Evolutionary conservation across 1,140 invertebrate species (phyloP).

Genomic region (Drosophila albomicans): DNA sequence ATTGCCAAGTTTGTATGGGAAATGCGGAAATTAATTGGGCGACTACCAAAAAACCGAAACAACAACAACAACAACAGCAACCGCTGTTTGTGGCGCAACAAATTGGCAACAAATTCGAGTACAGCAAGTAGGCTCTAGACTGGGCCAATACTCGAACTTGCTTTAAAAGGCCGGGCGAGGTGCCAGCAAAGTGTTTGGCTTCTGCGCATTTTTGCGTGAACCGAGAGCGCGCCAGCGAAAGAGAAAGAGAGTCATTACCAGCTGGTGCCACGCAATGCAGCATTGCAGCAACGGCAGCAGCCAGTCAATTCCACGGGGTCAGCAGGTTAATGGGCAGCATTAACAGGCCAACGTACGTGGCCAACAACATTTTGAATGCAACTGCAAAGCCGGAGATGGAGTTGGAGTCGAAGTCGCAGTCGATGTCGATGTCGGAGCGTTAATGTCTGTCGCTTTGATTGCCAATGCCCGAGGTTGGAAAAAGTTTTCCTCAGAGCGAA

Average conservation of each 20-base stretch:
- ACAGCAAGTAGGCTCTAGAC: slow-evolving; percentile 28
- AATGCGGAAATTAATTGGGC: slow-evolving; percentile 82
- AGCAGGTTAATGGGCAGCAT: slow-evolving; percentile 80
- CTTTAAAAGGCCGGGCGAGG: slow-evolving; percentile 44
- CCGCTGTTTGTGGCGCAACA: slow-evolving; percentile 61
- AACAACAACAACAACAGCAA: slow-evolving; percentile 3
- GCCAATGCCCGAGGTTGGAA: slow-evolving; percentile 49
- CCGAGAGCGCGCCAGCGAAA: slow-evolving; percentile 28
- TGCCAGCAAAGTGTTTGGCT: slow-evolving; percentile 62
- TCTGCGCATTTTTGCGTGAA: slow-evolving; percentile 82
- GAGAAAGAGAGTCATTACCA: slow-evolving; percentile 71
- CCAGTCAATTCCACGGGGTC: slow-evolving; percentile 65
- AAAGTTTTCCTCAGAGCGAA: slow-evolving; percentile 56
- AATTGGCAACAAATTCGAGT: slow-evolving; percentile 78
- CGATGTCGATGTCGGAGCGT: slow-evolving; percentile 23
- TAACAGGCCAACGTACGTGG: slow-evolving; percentile 72
- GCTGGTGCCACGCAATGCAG: slow-evolving; percentile 63
- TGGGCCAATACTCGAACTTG: slow-evolving; percentile 47
- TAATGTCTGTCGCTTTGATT: slow-evolving; percentile 81
- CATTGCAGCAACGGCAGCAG: slow-evolving; percentile 33
- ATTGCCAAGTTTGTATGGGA: slow-evolving; percentile 78
- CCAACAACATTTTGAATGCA: slow-evolving; percentile 36
- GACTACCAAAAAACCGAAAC: slow-evolving; percentile 50
- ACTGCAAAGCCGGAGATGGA: slow-evolving; percentile 24
- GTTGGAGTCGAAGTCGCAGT: neutral